A percentile compares a stretch with the other conserved stretches of the same genome.
phyloP scores from a whole-genome alignment of 2,888 invertebrate genomes.

The Helicoverpa assulta region DNA sequence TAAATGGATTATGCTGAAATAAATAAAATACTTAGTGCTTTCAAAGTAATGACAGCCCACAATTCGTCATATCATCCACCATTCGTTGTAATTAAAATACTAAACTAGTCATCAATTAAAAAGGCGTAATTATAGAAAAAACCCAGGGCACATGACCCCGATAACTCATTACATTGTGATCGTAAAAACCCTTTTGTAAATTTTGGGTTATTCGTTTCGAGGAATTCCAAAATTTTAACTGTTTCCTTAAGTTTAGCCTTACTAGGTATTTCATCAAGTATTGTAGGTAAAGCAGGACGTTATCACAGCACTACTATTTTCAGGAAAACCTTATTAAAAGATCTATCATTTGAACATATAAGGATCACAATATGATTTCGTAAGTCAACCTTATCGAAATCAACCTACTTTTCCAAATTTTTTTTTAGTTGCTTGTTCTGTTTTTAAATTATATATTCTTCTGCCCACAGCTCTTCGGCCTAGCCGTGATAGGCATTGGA shows the following conservation, averaged over 20 bases:
- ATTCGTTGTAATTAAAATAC: background rate
- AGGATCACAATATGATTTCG: no score
- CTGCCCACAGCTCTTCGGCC: slow-evolving; percentile 91
- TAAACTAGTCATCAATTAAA: slow-evolving; percentile 8
- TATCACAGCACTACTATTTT: background rate
- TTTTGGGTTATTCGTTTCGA: no score
- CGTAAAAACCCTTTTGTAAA: no score
- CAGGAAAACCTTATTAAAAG: background rate
- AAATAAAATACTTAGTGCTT: background rate
- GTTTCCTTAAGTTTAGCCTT: no score
- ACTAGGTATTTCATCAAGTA: no score
- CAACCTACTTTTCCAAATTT: background rate
- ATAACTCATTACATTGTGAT: slow-evolving; percentile 47
- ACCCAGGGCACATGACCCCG: slow-evolving; percentile 20
- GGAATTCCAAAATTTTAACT: no score
- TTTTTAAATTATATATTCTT: slow-evolving; percentile 64
- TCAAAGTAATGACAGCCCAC: background rate
- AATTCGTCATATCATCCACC: background rate
- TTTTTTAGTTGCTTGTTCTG: background rate
- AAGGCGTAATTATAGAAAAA: slow-evolving; percentile 2
- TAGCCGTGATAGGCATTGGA: slow-evolving; percentile 92
- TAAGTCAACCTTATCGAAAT: background rate
- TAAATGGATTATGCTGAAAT: background rate
- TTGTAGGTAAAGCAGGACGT: no score
- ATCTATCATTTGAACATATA: background rate